Conservation (phyloP, 2,797 vertebrate genomes). For the Vipera latastei region DNA sequence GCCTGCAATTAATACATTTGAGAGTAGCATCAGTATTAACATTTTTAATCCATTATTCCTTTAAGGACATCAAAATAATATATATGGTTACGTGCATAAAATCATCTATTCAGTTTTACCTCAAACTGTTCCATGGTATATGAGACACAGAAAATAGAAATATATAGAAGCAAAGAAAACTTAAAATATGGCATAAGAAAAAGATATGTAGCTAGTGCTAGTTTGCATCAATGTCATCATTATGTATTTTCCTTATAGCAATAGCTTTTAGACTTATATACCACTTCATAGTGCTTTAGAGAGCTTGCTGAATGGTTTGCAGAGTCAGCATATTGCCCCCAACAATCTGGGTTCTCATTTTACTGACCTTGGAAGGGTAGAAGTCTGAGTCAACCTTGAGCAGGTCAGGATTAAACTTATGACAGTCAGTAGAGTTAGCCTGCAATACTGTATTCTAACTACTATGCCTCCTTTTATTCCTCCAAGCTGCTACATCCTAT, state of each 20-base stretch:
- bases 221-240: not conserved
- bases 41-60: not conserved
- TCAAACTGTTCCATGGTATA: not conserved
- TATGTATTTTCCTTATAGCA: not conserved
- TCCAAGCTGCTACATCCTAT: not conserved
- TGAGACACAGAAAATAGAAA: not conserved
- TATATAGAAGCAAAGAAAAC: not conserved
- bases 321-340: not conserved
- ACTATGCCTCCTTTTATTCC: not conserved
- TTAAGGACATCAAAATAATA: not conserved
- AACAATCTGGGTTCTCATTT: not conserved
- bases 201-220: not conserved
- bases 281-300: not conserved
- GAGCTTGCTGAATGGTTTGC: not conserved
- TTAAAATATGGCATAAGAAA: not conserved
- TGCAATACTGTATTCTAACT: not conserved
- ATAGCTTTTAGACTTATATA: not conserved
- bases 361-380: not conserved
- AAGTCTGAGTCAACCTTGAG: not conserved
- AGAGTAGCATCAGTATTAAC: not conserved
- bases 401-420: not conserved
- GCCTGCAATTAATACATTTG: not conserved
- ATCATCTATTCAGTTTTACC: not conserved
- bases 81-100: not conserved
- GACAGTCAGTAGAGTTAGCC: not conserved